phyloP scores from a whole-genome alignment of 2,888 invertebrate genomes.

The Machimus atricapillus region DNA sequence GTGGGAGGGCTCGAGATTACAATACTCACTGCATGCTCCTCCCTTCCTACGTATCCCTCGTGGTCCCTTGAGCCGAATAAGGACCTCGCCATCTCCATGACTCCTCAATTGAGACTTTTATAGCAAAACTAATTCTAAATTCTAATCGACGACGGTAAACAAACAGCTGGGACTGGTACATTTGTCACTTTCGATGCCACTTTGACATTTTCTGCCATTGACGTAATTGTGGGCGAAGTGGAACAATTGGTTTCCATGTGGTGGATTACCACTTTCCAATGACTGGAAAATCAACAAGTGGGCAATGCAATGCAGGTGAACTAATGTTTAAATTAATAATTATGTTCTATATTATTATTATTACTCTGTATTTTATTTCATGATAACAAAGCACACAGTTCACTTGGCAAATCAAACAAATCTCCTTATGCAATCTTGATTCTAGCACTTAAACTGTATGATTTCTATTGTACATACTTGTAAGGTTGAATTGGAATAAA shows the following conservation, averaged over 20 bases:
- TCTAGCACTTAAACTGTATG: no score
- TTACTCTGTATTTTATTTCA: no score
- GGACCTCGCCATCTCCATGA: constrained; percentile 92
- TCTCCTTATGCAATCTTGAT: no score
- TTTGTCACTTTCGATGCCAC: not conserved
- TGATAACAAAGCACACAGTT: no score
- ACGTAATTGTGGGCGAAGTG: not conserved
- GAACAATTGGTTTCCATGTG: not conserved
- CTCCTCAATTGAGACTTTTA: not conserved
- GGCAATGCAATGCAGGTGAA: not conserved
- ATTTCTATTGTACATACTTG: no score
- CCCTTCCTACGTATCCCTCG: constrained; percentile 89
- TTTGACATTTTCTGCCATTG: not conserved
- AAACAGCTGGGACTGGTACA: not conserved
- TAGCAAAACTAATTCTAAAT: not conserved
- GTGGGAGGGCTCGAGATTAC: not conserved
- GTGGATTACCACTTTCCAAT: not conserved
- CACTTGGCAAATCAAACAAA: no score
- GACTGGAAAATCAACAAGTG: not conserved
- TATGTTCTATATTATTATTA: no score
- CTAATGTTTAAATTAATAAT: not conserved
- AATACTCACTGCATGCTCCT: constrained; percentile 75
- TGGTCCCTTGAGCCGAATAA: constrained; percentile 86
- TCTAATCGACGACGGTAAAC: not conserved
- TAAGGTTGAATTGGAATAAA: no score